These are phyloP conservation scores for Dermochelys coriacea DNA, from an alignment of 2,797 vertebrate genomes.

Conservation along the genomic window DNA sequence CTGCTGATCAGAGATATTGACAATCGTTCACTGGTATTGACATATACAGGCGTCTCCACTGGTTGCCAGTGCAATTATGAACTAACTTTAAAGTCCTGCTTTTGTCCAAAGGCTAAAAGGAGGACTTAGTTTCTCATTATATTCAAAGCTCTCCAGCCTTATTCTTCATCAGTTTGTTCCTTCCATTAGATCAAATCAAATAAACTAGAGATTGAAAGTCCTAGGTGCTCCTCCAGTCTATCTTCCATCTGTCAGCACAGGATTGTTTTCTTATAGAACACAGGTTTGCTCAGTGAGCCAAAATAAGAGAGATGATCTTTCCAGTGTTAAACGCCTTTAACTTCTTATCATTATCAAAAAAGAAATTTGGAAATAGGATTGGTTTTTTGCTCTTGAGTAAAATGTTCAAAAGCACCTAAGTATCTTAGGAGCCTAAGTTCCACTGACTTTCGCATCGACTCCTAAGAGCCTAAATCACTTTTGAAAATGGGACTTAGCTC, in stretches of 20 bases:
- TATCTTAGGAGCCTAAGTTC: neutral
- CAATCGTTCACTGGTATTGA: constrained; percentile 76
- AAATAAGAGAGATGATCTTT: neutral
- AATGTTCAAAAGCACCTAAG: neutral
- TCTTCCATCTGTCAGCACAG: neutral
- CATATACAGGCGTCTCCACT: constrained; percentile 44
- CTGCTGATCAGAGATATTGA: constrained; percentile 75
- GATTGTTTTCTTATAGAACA: neutral
- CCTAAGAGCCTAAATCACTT: neutral
- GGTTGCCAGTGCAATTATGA: constrained; percentile 63
- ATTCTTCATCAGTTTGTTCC: neutral
- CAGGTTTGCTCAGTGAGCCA: neutral
- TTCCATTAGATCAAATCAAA: neutral
- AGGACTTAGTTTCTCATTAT: constrained; percentile 4
- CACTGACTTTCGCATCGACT: neutral
- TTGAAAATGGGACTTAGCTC: neutral
- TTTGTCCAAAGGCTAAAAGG: constrained; percentile 48
- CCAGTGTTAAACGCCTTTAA: neutral
- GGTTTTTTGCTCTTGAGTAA: constrained; percentile 7
- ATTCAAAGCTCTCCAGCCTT: neutral
- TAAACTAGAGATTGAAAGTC: neutral
- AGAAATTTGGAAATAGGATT: neutral
- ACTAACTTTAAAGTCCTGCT: constrained; percentile 59
- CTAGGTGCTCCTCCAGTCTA: neutral
- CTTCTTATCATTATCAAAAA: neutral